A percentile compares a stretch with the other conserved stretches of the same genome.
These are phyloP conservation scores for Microcaecilia unicolor DNA, from an alignment of 2,797 vertebrate species.

Conservation along the genomic window DNA sequence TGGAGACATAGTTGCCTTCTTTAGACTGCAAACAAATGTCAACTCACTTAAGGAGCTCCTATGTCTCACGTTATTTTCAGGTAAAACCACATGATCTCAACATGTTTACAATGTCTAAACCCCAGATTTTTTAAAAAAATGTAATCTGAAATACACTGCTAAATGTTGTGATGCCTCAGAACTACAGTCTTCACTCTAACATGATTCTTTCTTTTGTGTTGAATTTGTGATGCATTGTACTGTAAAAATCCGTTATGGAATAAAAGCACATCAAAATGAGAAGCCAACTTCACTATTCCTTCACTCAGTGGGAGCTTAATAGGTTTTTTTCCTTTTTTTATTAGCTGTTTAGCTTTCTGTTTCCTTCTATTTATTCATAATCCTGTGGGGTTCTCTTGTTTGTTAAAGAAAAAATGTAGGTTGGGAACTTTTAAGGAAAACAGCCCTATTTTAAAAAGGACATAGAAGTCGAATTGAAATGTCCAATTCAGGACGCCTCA, in stretches of 20 bases:
- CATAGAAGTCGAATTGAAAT: no score
- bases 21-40: background rate
- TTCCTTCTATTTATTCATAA: background rate
- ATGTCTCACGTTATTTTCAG: background rate
- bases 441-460: no score
- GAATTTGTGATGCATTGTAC: background rate
- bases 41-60: background rate
- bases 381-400: background rate
- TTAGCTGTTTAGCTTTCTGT: background rate
- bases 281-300: background rate
- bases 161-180: background rate
- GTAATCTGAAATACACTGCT: background rate
- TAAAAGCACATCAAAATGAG: background rate
- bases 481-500: no score
- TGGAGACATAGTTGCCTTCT: background rate
- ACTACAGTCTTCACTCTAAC: background rate
- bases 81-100: background rate
- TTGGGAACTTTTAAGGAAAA: background rate
- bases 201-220: background rate
- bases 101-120: background rate
- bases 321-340: no score
- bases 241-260: background rate
- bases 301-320: background rate
- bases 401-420: background rate
- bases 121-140: no score